Evolutionary conservation across 35 echinoderm and acorn worm genomes (phyloP).

Genomic region (Ophiothrix spiculata): DNA sequence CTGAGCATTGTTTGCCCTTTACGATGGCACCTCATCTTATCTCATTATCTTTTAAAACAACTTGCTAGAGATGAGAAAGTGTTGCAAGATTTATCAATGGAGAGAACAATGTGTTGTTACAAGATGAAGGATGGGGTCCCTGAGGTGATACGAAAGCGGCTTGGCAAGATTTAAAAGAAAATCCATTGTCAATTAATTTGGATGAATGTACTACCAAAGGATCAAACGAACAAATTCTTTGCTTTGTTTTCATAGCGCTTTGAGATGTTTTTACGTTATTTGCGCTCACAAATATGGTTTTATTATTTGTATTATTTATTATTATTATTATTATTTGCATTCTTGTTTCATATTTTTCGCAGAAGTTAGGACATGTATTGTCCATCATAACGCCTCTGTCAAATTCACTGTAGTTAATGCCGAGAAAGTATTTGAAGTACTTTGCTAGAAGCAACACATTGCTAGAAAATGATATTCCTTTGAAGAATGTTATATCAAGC

Average conservation of each 20-base stretch:
- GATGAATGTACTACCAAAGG: background rate
- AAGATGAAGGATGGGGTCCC: background rate
- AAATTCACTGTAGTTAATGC: background rate
- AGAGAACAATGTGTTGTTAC: background rate
- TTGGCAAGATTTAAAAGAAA: background rate
- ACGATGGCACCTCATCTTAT: background rate
- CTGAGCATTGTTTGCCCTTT: background rate
- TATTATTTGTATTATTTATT: no score
- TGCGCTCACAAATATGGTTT: no score
- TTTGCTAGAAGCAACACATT: background rate
- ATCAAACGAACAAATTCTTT: background rate
- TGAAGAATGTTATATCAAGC: background rate
- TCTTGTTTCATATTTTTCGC: background rate
- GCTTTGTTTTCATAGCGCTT: no score
- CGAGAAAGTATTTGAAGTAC: background rate
- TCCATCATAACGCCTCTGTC: background rate
- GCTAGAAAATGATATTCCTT: background rate
- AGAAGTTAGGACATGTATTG: background rate
- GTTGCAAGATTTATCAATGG: background rate
- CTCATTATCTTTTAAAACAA: background rate
- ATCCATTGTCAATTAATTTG: background rate
- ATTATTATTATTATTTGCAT: no score
- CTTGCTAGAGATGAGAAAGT: background rate
- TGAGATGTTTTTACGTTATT: no score
- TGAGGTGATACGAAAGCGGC: background rate